Percentiles rank a stretch among this genome's conserved stretches.
Evolutionary conservation across 2,797 vertebrate genomes (phyloP).

Genomic region (Pipistrellus nathusii): DNA sequence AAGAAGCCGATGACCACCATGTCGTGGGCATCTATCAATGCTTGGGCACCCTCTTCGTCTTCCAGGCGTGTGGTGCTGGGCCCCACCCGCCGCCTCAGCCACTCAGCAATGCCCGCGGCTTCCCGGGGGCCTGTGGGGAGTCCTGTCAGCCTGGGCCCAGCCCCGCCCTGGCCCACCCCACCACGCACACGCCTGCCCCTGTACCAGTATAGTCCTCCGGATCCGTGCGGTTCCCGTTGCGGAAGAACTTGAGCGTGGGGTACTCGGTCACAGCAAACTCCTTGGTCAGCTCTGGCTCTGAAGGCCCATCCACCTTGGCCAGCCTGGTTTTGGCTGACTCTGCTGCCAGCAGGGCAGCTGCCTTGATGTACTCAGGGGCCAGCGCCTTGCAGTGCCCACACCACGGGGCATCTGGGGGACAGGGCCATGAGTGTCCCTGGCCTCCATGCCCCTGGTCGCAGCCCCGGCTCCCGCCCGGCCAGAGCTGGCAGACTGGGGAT

Average conservation of each 20-base stretch:
- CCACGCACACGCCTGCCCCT: rapidly evolving
- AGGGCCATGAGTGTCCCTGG: not conserved
- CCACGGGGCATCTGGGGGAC: constrained; percentile 92
- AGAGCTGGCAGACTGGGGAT: not conserved
- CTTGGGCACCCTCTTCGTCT: constrained; percentile 66
- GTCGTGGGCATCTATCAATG: constrained; percentile 86
- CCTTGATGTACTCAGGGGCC: constrained; percentile 90
- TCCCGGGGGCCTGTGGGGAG: constrained; percentile 88
- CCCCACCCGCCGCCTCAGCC: constrained; percentile 90
- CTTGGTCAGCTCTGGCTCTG: constrained; percentile 87
- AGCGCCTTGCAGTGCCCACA: constrained; percentile 92
- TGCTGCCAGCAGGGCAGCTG: constrained; percentile 88
- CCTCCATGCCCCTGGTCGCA: not conserved
- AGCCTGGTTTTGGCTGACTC: constrained; percentile 83
- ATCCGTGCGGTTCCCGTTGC: constrained; percentile 89
- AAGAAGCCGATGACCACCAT: constrained; percentile 93
- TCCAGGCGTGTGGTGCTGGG: constrained; percentile 86
- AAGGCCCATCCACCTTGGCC: constrained; percentile 92
- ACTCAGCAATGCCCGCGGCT: constrained; percentile 87
- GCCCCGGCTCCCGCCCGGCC: not conserved
- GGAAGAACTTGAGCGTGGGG: constrained; percentile 92
- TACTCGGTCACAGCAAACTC: constrained; percentile 91
- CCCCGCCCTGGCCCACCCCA: rapidly evolving
- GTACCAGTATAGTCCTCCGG: constrained; percentile 90
- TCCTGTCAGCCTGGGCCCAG: constrained; percentile 43